Percentiles rank a stretch among this genome's conserved stretches.
These are phyloP conservation scores for Sakesphorus luctuosus DNA, from an alignment of 2,113 vertebrate species.

Conservation along the genomic window DNA sequence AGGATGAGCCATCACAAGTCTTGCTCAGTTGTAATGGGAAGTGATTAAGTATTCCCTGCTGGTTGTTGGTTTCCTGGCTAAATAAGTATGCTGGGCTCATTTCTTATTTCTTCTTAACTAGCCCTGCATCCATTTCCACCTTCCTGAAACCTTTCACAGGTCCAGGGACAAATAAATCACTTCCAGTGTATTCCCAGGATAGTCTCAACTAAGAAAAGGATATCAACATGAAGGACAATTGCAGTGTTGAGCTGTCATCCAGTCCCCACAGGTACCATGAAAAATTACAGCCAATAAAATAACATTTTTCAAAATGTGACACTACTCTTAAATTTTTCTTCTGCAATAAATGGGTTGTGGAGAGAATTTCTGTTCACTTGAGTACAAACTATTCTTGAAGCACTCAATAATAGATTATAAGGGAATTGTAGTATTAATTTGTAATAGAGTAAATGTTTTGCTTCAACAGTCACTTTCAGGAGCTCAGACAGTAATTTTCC, in stretches of 20 bases:
- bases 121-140: conserved; percentile 87
- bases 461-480: conserved; percentile 75
- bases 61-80: conserved; percentile 64
- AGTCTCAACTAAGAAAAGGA: conserved; percentile 84
- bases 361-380: conserved; percentile 87
- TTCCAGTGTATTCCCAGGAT: conserved; percentile 88
- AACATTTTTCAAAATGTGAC: conserved; percentile 96
- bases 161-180: conserved; percentile 96
- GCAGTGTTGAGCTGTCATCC: conserved; percentile 90
- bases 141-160: conserved; percentile 88
- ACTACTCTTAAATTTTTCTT: conserved; percentile 93
- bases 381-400: conserved; percentile 89
- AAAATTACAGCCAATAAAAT: conserved; percentile 95
- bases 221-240: conserved; percentile 94
- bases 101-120: conserved; percentile 81
- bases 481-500: conserved; percentile 60
- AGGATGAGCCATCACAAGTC: neutral
- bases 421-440: conserved; percentile 90
- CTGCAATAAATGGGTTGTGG: conserved; percentile 87
- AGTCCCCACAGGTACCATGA: conserved; percentile 88
- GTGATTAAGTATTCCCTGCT: conserved; percentile 43
- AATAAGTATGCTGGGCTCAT: conserved; percentile 72
- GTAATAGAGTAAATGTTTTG: conserved; percentile 90
- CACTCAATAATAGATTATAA: conserved; percentile 89
- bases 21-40: neutral